Evolutionary conservation across 2,113 vertebrate species (phyloP), one percentile per base, ranked within the genome.

Genomic region (Helogale parvula): DNA sequence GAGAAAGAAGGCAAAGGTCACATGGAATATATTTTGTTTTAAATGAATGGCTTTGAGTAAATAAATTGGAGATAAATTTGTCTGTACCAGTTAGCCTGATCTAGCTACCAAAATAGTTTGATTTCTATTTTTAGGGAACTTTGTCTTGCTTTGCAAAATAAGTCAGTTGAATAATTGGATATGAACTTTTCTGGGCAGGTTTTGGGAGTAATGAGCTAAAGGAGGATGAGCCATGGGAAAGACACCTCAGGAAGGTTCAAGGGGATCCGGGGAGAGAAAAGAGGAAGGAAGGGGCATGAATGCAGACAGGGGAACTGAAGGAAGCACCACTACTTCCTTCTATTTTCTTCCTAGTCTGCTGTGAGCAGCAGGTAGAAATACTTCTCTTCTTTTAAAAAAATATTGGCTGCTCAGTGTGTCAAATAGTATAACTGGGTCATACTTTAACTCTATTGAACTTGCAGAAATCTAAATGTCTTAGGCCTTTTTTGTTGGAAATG

Each of bases 261-360:
- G 10, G 21, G 27, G 4, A 0, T 4, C 38, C 38, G 35, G 50
- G 35, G 7, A 14, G 17, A n/a, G 13, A 0, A 16, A 13, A 6
- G 5, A 27, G 7, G 19, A 8, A 27, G 3, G 10, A 11, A 33
- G 21, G 11, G 11, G 5, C 14, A 90, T 68, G 15, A 47, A 29
- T 2, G 1, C 3, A 29, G 35, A 19, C 2, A 11, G 12, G n/a
- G 21, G 3, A n/a, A 3, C 1, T 52, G 9, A 15, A 1, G 0
- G 19, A 71, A 35, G 0, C 2, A 45, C 0, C 8, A 29, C 19
- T 29, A 11, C 7, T 60, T 38, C 11, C 12, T 47, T 92, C 35
- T 31, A 1, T 57, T 94, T 68, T 95, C 52, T 63, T 92, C 27
- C 21, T 71, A 38, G 27, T 60, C 17, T 80, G 47, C 21, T 21